Conservation (phyloP, 2,797 vertebrate genomes). For the Acanthornis magna region DNA sequence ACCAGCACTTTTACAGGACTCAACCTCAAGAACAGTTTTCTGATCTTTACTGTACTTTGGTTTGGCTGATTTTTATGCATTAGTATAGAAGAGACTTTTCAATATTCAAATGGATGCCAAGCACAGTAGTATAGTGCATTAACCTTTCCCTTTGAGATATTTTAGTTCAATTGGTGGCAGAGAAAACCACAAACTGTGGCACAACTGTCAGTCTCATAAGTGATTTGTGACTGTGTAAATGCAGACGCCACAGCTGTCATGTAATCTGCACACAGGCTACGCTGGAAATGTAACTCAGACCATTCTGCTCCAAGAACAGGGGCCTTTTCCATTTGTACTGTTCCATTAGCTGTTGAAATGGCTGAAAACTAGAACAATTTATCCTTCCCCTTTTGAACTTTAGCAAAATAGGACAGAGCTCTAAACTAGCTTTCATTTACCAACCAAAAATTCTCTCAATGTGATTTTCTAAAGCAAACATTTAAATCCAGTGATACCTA, state of each 20-base stretch:
- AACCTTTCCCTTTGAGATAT: conserved; percentile 64
- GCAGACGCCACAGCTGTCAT: conserved; percentile 40
- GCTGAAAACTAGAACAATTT: conserved; percentile 54
- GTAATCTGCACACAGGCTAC: conserved; percentile 25
- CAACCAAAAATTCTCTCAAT: conserved; percentile 47
- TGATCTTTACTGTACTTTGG: conserved; percentile 4
- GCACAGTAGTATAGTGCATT: conserved; percentile 54
- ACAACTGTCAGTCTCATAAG: conserved; percentile 53
- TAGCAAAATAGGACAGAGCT: conserved; percentile 12
- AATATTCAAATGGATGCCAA: conserved; percentile 59
- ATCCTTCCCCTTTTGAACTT: conserved; percentile 53
- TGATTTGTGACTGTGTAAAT: conserved; percentile 57
- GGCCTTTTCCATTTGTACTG: conserved; percentile 29
- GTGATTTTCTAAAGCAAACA: conserved; percentile 59
- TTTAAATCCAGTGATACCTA: conserved; percentile 57
- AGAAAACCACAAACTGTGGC: conserved; percentile 67
- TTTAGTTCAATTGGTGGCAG: conserved; percentile 61
- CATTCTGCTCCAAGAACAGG: background rate
- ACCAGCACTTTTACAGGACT: background rate
- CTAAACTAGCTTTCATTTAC: conserved; percentile 35
- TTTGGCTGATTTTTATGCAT: conserved; percentile 48
- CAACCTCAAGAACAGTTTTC: background rate
- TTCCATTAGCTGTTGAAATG: conserved; percentile 43
- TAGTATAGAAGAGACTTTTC: conserved; percentile 23
- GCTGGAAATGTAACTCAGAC: conserved; percentile 26